Conservation (phyloP, 23 tunicate species). For the Diplosoma virens region DNA sequence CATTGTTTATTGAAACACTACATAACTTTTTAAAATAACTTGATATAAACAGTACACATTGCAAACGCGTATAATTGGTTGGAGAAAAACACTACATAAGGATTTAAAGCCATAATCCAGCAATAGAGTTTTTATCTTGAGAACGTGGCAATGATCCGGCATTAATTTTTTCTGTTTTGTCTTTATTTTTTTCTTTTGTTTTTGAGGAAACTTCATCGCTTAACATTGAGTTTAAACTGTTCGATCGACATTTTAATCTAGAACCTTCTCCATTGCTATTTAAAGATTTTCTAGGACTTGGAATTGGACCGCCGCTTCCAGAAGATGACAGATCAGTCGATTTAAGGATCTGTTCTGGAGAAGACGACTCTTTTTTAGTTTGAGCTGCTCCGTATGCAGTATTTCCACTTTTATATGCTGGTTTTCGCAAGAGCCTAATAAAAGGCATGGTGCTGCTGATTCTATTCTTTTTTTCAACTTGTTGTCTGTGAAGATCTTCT, state of each 20-base stretch:
- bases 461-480: slow-evolving; percentile 24
- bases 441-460: not conserved
- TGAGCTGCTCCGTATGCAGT: not conserved
- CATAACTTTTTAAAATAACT: too few relatives aligned
- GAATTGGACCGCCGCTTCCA: slow-evolving; percentile 17
- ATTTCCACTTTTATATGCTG: not conserved
- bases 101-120: slow-evolving; percentile 44
- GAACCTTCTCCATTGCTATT: not conserved
- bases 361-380: not conserved
- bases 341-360: not conserved
- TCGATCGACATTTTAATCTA: slow-evolving; percentile 19
- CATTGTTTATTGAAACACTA: too few relatives aligned
- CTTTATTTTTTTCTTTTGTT: not conserved
- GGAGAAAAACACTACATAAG: too few relatives aligned
- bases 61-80: too few relatives aligned
- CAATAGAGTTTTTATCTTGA: slow-evolving; percentile 11
- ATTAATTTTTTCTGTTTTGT: not conserved
- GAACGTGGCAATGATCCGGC: slow-evolving; percentile 1
- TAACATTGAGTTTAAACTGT: slow-evolving; percentile 24
- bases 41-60: too few relatives aligned
- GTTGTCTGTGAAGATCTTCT: slow-evolving; percentile 45
- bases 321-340: not conserved
- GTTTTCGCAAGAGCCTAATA: not conserved
- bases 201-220: slow-evolving; percentile 6
- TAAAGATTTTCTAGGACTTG: slow-evolving; percentile 42